Conservation (phyloP, 2,113 vertebrate species). For the Eonycteris spelaea region DNA sequence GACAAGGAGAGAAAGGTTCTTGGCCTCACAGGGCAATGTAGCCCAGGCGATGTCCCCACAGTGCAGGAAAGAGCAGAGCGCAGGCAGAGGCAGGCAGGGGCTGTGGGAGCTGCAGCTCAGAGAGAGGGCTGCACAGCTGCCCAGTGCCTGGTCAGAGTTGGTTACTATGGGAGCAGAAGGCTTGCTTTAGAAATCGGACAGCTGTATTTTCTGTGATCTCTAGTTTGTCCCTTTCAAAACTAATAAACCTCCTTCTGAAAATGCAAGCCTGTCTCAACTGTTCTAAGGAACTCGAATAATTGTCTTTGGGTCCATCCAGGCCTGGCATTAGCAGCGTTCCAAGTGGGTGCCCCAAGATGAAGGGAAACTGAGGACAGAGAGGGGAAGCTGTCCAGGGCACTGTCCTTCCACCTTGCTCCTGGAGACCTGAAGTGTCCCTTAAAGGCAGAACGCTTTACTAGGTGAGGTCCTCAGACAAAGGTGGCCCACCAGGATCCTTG, state of each 20-base stretch:
- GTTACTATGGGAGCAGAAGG: background rate
- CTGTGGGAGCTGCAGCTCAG: background rate
- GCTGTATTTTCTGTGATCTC: background rate
- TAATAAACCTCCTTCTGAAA: background rate
- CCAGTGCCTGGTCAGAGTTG: background rate
- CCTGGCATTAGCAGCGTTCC: background rate
- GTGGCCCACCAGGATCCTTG: background rate
- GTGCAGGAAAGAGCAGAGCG: background rate
- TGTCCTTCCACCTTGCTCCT: background rate
- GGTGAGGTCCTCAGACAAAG: background rate
- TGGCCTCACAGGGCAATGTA: background rate
- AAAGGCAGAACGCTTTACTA: background rate
- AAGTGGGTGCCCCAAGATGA: background rate
- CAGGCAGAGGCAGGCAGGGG: background rate
- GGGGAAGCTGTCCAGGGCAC: background rate
- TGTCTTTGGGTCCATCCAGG: background rate
- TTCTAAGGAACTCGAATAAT: background rate
- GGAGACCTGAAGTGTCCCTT: background rate
- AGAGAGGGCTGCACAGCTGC: background rate
- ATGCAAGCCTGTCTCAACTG: background rate
- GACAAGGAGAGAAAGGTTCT: background rate
- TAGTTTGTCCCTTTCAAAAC: background rate
- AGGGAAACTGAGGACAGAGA: background rate
- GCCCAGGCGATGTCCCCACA: background rate
- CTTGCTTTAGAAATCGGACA: background rate